Conservation (phyloP, 2,113 vertebrate species). For the Hymenochirus boettgeri region DNA sequence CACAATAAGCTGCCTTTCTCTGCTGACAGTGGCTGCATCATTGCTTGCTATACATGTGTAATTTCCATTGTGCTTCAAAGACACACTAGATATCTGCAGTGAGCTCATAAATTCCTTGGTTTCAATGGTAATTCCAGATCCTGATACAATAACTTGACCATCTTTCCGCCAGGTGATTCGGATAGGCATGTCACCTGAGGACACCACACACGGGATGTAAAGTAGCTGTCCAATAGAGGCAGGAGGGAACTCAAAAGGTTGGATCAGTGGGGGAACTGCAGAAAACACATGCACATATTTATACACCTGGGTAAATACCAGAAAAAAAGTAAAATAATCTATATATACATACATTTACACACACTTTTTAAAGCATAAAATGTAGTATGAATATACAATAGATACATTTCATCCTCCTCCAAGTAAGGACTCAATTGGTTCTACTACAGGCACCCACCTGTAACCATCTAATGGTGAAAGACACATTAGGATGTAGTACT, state of each 20-base stretch:
- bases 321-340: no score
- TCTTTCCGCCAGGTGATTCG: constrained; percentile 98
- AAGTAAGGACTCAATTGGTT: no score
- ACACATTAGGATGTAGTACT: no score
- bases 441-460: no score
- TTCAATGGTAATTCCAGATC: constrained; percentile 92
- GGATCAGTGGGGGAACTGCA: constrained; percentile 93
- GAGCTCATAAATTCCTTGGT: constrained; percentile 99
- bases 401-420: no score
- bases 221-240: constrained; percentile 96
- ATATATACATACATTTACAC: no score
- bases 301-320: no score
- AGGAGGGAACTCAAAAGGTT: constrained; percentile 95
- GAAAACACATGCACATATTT: constrained; percentile 12
- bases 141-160: constrained; percentile 88
- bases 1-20: constrained; percentile 92
- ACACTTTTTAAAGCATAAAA: no score
- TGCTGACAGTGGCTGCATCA: constrained; percentile 89
- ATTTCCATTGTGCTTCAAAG: constrained; percentile 96
- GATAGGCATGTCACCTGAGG: constrained; percentile 97
- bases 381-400: no score
- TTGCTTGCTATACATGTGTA: constrained; percentile 98
- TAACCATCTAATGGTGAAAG: no score
- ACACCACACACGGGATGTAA: constrained; percentile 97
- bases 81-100: constrained; percentile 95